Evolutionary conservation across 2,113 vertebrate genomes (phyloP).

Genomic region (Catharus bicknelli): DNA sequence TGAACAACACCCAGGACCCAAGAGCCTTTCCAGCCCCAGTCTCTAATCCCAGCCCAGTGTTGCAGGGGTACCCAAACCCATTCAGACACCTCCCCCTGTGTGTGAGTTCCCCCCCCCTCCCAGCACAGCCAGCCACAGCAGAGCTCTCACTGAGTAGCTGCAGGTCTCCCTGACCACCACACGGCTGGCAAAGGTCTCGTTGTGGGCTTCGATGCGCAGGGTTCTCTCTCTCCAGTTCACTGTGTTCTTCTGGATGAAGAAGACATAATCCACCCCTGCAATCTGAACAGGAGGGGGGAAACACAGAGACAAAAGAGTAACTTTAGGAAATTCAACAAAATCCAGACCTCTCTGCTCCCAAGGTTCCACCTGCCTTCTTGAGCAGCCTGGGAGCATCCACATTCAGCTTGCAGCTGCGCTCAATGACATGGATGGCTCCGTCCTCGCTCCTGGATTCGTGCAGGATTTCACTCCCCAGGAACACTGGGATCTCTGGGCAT

Average conservation of each 20-base stretch:
- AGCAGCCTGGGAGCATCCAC: constrained; percentile 84
- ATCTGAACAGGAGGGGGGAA: constrained; percentile 53
- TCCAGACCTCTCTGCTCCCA: background rate
- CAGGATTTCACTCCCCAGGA: constrained; percentile 81
- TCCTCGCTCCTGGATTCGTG: constrained; percentile 75
- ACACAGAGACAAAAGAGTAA: background rate
- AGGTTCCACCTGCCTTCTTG: constrained; percentile 74
- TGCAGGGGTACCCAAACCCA: background rate
- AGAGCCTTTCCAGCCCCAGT: background rate
- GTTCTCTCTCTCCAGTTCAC: constrained; percentile 83
- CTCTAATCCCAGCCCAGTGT: accelerated
- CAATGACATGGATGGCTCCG: constrained; percentile 75
- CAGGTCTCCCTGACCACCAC: constrained; percentile 80
- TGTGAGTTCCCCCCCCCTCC: accelerated
- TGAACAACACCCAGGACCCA: background rate
- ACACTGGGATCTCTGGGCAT: constrained; percentile 82
- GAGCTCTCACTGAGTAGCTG: constrained; percentile 77
- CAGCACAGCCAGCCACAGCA: background rate
- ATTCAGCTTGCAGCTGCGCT: constrained; percentile 80
- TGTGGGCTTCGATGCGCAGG: constrained; percentile 80
- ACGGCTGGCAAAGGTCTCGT: constrained; percentile 82
- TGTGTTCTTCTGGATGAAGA: constrained; percentile 83
- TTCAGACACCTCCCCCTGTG: no score
- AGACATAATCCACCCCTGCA: constrained; percentile 81
- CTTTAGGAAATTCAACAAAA: background rate